Evolutionary conservation across 2,888 invertebrate genomes (phyloP), one percentile per base, ranked within the genome.

Genomic region (Platycheirus albimanus): DNA sequence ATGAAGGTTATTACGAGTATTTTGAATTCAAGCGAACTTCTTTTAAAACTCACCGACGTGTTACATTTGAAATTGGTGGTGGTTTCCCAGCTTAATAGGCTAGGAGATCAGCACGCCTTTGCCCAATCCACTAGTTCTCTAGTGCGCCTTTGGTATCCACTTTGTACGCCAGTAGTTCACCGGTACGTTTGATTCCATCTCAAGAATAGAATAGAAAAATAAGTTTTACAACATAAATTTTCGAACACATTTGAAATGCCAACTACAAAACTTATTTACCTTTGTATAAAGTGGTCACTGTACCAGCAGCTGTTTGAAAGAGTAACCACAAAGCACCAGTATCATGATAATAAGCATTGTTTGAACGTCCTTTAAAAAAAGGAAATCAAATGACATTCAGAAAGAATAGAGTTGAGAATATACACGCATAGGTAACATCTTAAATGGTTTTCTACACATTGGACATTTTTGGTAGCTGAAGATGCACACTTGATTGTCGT

Each of bases 281-380:
- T 94, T 95, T 95, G 90, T 95, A 95, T 85, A 95, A 91, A 71
- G 94, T 93, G 84, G 95, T 95, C 85, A 95, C 94, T 85, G 95
- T 94, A 75, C 95, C 94, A 86, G 95, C 95, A 87, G 95, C 95
- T 87, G 94, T 95, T 91, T 95, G 95, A 91, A 95, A 95, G 86
- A 95, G 95, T 88, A 95, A 90, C 95, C 95, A 95, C 78, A 94
- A 90, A 80, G 94, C 92, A 83, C 93, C 93, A 86, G 94, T 93
- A 87, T 92, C 92, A 51, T 91, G 72, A 6, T 78, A 90, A 86
- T 86, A 89, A 70, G 86, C 86, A 85, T 91, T 90, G 83, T 87
- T 89, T 66, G 93, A 92, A 85, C 94, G 93, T 91, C 94, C 94
- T 94, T n/a, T n/a, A n/a, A n/a, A n/a, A n/a, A n/a, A n/a, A n/a